Base-by-base conservation (phyloP, 2,888 invertebrate species). In the Cryptus armator region DNA sequence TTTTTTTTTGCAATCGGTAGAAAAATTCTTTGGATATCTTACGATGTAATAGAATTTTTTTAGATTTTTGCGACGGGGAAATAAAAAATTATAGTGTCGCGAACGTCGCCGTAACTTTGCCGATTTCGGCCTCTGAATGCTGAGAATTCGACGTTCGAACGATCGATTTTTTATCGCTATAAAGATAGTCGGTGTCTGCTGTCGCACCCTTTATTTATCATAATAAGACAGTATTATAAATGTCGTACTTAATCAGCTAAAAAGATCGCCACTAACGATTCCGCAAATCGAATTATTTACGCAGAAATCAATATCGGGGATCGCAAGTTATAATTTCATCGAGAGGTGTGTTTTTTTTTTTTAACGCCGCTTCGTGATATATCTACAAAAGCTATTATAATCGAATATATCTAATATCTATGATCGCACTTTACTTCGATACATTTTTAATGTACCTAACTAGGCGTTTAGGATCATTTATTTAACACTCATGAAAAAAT, bases 201-300 rank as follows among this genome's bases (percentile, higher is more conserved):
- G 51, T 19, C 64, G 64, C 64, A 37, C 16, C 53, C 37, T 83
- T 85, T 84, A 85, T 81, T 85, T 10, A 43, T 66, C 62, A 78
- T 85, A 75, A 81, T 85, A 53, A 56, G 78, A 85, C 84, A 79
- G 72, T 78, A 71, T 85, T 81, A 79, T 81, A 79, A 85, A 85
- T 79, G 77, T 81, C 81, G 68, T 78, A 68, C 44, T 78, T 68
- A 64, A 62, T 81, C 5, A 59, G 53, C 77, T 77, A 79, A 44
- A 72, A 78, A 74, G 59, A 77, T 78, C 46, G 16, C 71, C 64
- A 70, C 64, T 29, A 76, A 9, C 29, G 62, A 37, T 44, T 64
- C 37, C 12, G 37, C 10, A 59, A 48, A 59, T 59, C 32, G 48
- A 37, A 32, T 24, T 10, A 56, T 16, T 37, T 37, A 70, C 24